A percentile compares a stretch with the other conserved stretches of the same genome.
phyloP scores from a whole-genome alignment of 2,113 vertebrate species.

The Gadus macrocephalus region DNA sequence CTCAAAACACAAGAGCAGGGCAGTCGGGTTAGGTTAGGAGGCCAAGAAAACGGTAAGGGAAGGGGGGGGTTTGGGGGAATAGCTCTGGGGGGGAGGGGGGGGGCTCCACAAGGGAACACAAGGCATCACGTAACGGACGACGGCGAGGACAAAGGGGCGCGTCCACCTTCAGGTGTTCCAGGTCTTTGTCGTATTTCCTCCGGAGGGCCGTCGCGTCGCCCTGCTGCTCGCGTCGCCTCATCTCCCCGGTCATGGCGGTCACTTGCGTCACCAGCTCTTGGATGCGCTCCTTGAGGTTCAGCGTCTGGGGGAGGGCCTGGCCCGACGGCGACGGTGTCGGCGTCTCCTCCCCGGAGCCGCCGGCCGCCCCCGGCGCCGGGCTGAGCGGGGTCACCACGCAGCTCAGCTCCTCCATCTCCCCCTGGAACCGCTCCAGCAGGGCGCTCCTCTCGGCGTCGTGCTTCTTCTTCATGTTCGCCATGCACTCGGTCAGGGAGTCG shows the following conservation, averaged over 20 bases:
- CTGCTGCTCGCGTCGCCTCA: constrained; percentile 61
- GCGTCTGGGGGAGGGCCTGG: not conserved
- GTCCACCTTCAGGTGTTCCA: constrained; percentile 81
- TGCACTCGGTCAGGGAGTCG: constrained; percentile 61
- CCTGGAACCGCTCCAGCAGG: constrained; percentile 56
- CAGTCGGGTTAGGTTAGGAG: constrained; percentile 37
- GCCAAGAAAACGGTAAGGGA: constrained; percentile 30
- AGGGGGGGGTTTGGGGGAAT: constrained; percentile 27
- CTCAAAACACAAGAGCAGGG: constrained; percentile 32
- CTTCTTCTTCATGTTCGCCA: constrained; percentile 71
- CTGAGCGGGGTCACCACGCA: constrained; percentile 28
- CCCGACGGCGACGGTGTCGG: not conserved
- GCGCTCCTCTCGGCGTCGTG: constrained; percentile 58
- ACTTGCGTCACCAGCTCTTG: constrained; percentile 69
- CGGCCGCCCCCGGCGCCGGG: constrained; percentile 6
- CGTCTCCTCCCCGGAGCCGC: not conserved
- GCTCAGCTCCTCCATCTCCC: constrained; percentile 65
- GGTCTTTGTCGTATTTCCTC: constrained; percentile 77
- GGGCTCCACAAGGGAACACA: constrained; percentile 73
- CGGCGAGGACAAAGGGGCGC: constrained; percentile 68
- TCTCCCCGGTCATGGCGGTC: constrained; percentile 66
- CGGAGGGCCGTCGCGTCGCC: constrained; percentile 61
- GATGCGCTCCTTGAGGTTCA: constrained; percentile 63
- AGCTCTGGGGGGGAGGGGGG: constrained; percentile 57
- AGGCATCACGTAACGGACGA: constrained; percentile 70